phyloP scores from a whole-genome alignment of 1,140 invertebrate species.

The Tetragnatha versicolor region DNA sequence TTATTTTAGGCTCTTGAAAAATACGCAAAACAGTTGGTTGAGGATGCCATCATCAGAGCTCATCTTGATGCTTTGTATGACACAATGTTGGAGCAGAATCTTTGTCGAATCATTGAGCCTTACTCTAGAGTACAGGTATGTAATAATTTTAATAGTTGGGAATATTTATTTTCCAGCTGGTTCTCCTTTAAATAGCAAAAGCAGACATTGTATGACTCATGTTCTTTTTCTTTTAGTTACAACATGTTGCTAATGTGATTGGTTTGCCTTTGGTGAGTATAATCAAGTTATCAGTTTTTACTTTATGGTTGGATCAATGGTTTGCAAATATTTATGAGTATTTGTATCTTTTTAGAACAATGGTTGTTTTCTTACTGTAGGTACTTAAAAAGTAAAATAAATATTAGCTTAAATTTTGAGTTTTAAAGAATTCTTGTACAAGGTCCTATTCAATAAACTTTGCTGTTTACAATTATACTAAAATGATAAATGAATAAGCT shows the following conservation, averaged over 20 bases:
- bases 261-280: constrained; percentile 72
- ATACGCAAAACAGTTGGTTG: constrained; percentile 90
- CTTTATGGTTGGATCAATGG: too few relatives aligned
- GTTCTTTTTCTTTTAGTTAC: constrained; percentile 68
- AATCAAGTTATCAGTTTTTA: neutral
- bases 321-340: too few relatives aligned
- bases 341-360: too few relatives aligned
- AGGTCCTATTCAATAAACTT: too few relatives aligned
- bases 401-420: too few relatives aligned
- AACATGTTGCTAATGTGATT: constrained; percentile 84
- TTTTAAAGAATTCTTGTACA: too few relatives aligned
- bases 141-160: neutral
- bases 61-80: constrained; percentile 97
- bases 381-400: too few relatives aligned
- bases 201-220: neutral
- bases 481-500: too few relatives aligned
- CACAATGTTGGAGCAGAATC: constrained; percentile 98
- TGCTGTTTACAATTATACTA: too few relatives aligned
- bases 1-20: constrained; percentile 71
- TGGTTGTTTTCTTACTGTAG: too few relatives aligned
- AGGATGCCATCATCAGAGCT: constrained; percentile 95
- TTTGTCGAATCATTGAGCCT: constrained; percentile 98
- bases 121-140: constrained; percentile 95
- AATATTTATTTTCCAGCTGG: neutral
- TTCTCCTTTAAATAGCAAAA: neutral